Base-by-base conservation (phyloP, 1,140 invertebrate species). In the Maniola jurtina region DNA sequence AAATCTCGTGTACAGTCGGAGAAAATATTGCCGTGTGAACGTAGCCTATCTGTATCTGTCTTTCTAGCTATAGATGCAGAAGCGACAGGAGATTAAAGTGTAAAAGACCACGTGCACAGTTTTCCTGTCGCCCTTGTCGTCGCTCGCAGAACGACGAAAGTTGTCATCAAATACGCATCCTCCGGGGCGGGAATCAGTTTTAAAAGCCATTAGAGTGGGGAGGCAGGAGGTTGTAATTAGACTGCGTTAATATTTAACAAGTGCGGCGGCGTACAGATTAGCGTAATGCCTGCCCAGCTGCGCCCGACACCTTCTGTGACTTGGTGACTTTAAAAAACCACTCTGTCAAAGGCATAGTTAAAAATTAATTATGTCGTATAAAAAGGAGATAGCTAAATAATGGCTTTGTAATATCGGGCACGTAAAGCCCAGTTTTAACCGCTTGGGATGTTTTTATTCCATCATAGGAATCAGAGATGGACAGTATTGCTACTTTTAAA, bases 131-230 rank as follows among this genome's bases (percentile, higher is more conserved):
- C 76, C 70, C 72, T 72, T 65, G 72, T 62, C 64, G 50, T 69
- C 72, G 70, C 65, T 58, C 64, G 63, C 70, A 71, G 77, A 81
- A 80, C 76, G 79, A 73, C 70, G 77, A 80, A 79, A 88, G 80
- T 87, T 88, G 87, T 90, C 88, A 90, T 90, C 88, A 90, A 90
- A 90, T 88, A 85, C 88, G 79, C 88, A 90, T 90, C 86, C 82
- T 88, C 73, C 69, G 76, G 83, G 86, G 84, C 80, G 83, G 85
- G 85, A 89, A 88, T 89, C 87, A 89, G 86, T 89, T 89, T 89
- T 89, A 88, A 89, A 89, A 90, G 83, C 88, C 86, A 90, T 90
- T 90, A 90, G 82, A 78, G 81, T 76, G 77, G 83, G 76, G 68
- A 66, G 77, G 71, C 71, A 65, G 75, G 77, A 77, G 73, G 77